Base-by-base conservation (phyloP, 2,797 vertebrate genomes). In the Helicolenus hilgendorfi region DNA sequence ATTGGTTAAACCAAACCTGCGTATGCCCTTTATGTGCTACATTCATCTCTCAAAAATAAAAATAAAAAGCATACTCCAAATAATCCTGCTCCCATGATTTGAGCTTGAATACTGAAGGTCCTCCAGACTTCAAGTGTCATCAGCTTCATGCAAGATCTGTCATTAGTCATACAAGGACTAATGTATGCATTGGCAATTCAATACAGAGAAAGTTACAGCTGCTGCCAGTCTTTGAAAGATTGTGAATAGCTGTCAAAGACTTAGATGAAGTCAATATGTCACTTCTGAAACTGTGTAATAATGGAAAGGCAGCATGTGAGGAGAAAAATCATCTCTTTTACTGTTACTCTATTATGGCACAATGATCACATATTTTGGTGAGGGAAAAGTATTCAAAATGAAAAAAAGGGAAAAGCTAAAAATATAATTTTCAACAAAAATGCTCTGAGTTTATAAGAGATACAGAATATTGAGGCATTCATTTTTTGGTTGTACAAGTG, bases 401-500 rank as follows among this genome's bases (percentile, higher is more conserved):
- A 55, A 15, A 76, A 58, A 58, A 41, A 24, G 13, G 5, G 8
- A 53, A 67, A 67, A 60, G 74, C 56, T 35, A 69, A 70, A 88
- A 80, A 80, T 56, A 72, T 3, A 26, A 22, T 80, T 72, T 83
- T 35, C 22, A 4, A 36, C 8, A 62, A 81, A 49, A 86, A 85
- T 35, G 31, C 63, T 73, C 4, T 3, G 65, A 79, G 77, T 91
- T 92, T 90, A 77, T 83, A 72, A 79, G 86, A 77, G 58, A 84
- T 81, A 41, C 59, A 73, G 62, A 63, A 86, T 79, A 62, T 71
- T 65, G 78, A 80, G 71, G 62, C 58, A 71, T 89, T 90, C 74
- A 78, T 89, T 92, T 94, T 49, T 84, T 33, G 72, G 70, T 91
- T 15, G 59, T 82, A 87, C 56, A 87, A 77, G 83, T 85, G 90